These are phyloP conservation scores for Trichomycterus rosablanca DNA, from an alignment of 2,113 vertebrate species.

Conservation along the genomic window DNA sequence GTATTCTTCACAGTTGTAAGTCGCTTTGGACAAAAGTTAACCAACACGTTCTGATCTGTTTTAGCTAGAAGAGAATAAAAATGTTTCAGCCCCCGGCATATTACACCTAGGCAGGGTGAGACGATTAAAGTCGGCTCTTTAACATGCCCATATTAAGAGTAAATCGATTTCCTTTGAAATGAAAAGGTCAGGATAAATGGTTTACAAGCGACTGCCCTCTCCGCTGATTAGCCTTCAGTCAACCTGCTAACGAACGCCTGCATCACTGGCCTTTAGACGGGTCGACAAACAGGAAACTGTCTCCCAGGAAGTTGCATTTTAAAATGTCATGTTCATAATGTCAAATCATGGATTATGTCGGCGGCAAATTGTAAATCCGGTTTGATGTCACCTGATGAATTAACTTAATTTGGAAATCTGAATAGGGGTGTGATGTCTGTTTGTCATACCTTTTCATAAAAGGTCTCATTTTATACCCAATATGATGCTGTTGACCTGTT, in stretches of 20 bases:
- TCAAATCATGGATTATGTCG: constrained; percentile 65
- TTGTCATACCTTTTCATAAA: too few relatives aligned
- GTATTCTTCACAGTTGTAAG: too few relatives aligned
- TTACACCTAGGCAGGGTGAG: constrained; percentile 47
- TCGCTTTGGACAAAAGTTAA: too few relatives aligned
- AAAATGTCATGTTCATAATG: constrained; percentile 69
- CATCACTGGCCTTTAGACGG: constrained; percentile 45
- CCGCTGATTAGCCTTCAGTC: constrained; percentile 61
- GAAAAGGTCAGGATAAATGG: constrained; percentile 72
- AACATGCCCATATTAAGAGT: constrained; percentile 63
- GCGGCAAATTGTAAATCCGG: constrained; percentile 38
- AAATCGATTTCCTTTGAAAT: constrained; percentile 67
- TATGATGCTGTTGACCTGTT: too few relatives aligned
- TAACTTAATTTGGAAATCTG: constrained; percentile 41
- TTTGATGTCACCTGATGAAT: constrained; percentile 50
- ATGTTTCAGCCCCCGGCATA: constrained; percentile 23
- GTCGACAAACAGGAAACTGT: constrained; percentile 54
- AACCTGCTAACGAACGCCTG: constrained; percentile 61
- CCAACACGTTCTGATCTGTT: too few relatives aligned
- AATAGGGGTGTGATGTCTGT: neutral
- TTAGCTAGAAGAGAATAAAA: too few relatives aligned
- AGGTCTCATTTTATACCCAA: too few relatives aligned
- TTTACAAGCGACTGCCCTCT: constrained; percentile 53
- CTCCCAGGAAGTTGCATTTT: constrained; percentile 36
- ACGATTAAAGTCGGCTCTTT: constrained; percentile 58